phyloP scores from a whole-genome alignment of 1,140 invertebrate genomes.

The Apis dorsata region DNA sequence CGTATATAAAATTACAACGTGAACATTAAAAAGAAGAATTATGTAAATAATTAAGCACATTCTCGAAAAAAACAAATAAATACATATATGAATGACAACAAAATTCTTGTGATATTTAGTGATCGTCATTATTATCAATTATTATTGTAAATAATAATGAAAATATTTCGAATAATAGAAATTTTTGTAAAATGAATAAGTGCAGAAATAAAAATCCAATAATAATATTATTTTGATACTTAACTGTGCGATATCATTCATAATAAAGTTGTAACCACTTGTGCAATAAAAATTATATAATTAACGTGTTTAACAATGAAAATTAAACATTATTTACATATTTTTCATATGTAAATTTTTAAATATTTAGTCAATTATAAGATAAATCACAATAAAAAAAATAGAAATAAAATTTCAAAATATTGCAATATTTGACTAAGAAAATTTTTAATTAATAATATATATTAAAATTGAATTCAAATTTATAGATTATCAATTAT shows the following conservation, averaged over 20 bases:
- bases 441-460: not conserved
- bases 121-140: not conserved
- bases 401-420: not conserved
- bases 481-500: not conserved
- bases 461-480: not conserved
- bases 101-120: not conserved
- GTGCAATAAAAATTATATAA: slow-evolving; percentile 27
- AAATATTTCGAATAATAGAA: slow-evolving; percentile 20
- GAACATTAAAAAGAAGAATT: slow-evolving; percentile 30
- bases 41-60: not conserved
- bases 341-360: not conserved
- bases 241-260: slow-evolving; percentile 25
- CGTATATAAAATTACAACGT: slow-evolving; percentile 24
- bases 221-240: not conserved
- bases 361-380: not conserved
- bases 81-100: not conserved
- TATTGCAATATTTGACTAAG: not conserved
- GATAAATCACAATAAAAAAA: not conserved
- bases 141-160: not conserved
- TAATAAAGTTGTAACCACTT: slow-evolving; percentile 14
- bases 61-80: not conserved
- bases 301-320: not conserved
- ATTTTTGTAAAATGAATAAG: not conserved
- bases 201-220: not conserved
- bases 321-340: not conserved